Evolutionary conservation across 1,140 invertebrate species (phyloP).

Genomic region (Fopius arisanus): DNA sequence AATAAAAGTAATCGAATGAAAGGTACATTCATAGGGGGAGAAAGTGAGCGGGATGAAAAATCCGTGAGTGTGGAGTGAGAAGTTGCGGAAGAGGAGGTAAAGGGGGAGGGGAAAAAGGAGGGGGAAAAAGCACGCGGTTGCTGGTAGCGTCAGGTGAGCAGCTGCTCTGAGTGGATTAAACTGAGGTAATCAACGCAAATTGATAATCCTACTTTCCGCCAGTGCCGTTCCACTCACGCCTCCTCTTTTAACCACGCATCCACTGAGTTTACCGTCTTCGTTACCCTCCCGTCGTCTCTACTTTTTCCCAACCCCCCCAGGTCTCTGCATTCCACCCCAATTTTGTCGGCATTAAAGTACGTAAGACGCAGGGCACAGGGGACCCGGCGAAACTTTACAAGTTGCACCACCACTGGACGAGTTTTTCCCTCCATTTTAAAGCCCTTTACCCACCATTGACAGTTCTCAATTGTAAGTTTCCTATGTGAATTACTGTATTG

Average conservation of each 20-base stretch:
- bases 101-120: constrained; percentile 28
- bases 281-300: background rate
- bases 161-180: constrained; percentile 60
- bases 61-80: too few species aligned
- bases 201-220: constrained; percentile 57
- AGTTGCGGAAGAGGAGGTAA: constrained; percentile 21
- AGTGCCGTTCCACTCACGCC: background rate
- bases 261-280: background rate
- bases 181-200: constrained; percentile 60
- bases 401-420: background rate
- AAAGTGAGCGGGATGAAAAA: constrained; percentile 12
- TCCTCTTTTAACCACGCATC: constrained; percentile 2
- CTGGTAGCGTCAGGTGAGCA: constrained; percentile 54
- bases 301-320: background rate
- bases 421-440: background rate
- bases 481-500: background rate
- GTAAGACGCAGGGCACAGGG: background rate
- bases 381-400: background rate
- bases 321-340: background rate
- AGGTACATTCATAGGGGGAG: constrained; percentile 30
- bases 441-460: constrained; percentile 4
- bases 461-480: background rate
- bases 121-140: constrained; percentile 32
- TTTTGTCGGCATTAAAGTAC: background rate
- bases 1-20: constrained; percentile 59